Evolutionary conservation across 2,888 invertebrate genomes (phyloP).

Genomic region (Oegoconia quadripuncta): DNA sequence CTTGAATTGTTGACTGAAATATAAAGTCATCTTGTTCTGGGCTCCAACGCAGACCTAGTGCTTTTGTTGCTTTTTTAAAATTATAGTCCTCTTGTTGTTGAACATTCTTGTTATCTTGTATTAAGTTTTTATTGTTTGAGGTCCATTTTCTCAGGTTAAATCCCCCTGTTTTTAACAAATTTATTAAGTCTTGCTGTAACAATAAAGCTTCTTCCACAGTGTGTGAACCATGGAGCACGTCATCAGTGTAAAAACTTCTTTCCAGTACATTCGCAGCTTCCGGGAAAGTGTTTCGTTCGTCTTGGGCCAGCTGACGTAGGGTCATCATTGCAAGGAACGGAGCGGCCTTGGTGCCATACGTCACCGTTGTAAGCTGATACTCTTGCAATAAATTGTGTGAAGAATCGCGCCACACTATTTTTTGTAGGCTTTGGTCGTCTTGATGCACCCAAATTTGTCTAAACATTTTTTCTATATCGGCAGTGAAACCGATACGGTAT

Average conservation of each 20-base stretch:
- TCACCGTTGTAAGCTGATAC: no score
- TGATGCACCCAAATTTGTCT: constrained; percentile 8
- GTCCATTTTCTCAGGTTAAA: constrained; percentile 11
- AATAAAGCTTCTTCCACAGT: constrained; percentile 3
- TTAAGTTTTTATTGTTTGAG: background rate
- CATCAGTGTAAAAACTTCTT: constrained; percentile 10
- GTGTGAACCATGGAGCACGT: constrained; percentile 4
- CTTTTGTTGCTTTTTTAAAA: constrained; percentile 11
- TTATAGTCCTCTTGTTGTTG: constrained; percentile 3
- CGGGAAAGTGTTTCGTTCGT: constrained; percentile 10
- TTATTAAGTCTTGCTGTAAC: constrained; percentile 11
- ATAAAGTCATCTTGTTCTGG: constrained; percentile 6
- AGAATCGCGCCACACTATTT: constrained; percentile 11
- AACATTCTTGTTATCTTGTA: background rate
- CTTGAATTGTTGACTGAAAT: constrained; percentile 2
- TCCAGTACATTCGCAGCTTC: constrained; percentile 4
- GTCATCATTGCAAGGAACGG: constrained; percentile 18
- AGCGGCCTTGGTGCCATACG: no score
- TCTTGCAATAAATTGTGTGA: constrained; percentile 2
- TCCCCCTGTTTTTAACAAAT: constrained; percentile 6
- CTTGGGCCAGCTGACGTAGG: constrained; percentile 12
- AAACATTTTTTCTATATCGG: constrained; percentile 11
- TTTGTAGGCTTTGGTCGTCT: constrained; percentile 10
- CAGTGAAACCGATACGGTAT: constrained; percentile 6
- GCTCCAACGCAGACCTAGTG: constrained; percentile 15